Conservation (phyloP, 2,888 invertebrate species). For the Drosophila fulvimacula region DNA sequence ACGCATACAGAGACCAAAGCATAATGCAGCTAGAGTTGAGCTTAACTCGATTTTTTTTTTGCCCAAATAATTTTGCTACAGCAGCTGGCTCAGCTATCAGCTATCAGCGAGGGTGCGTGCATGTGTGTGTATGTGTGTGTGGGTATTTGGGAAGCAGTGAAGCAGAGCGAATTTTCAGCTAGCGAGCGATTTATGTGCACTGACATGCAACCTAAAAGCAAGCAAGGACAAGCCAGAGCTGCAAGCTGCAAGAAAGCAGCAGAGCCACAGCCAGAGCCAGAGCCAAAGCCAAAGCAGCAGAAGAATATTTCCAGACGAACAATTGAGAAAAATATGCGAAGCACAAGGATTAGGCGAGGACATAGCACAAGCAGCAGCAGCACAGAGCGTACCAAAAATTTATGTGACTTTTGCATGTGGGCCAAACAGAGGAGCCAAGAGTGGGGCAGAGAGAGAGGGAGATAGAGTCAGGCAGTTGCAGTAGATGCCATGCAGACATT, state of each 20-base stretch:
- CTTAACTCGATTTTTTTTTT: conserved; percentile 59
- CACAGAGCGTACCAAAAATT: conserved; percentile 45
- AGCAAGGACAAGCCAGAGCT: conserved; percentile 65
- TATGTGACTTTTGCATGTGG: conserved; percentile 75
- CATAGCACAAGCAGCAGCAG: conserved; percentile 22
- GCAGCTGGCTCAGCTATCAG: conserved; percentile 53
- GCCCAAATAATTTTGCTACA: conserved; percentile 66
- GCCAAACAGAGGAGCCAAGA: conserved; percentile 4
- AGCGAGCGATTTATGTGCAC: conserved; percentile 77
- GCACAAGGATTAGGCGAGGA: conserved; percentile 71
- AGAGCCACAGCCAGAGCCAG: conserved; percentile 4
- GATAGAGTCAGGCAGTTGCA: no score
- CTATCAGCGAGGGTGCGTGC: conserved; percentile 34
- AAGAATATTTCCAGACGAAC: conserved; percentile 56
- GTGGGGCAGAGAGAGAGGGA: background rate
- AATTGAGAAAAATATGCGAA: conserved; percentile 76
- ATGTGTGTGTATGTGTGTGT: conserved; percentile 35
- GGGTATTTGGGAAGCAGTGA: conserved; percentile 67
- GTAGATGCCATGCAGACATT: conserved; percentile 60
- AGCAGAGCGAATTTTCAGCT: conserved; percentile 73
- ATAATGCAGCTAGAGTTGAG: conserved; percentile 66
- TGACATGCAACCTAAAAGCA: conserved; percentile 78
- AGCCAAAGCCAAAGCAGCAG: conserved; percentile 13
- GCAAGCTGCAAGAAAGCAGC: conserved; percentile 24
- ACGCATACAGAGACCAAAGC: conserved; percentile 12